Percentiles rank a stretch among this genome's conserved stretches.
These are phyloP conservation scores for Lucilia cuprina DNA, from an alignment of 1,140 invertebrate genomes.

Conservation along the genomic window DNA sequence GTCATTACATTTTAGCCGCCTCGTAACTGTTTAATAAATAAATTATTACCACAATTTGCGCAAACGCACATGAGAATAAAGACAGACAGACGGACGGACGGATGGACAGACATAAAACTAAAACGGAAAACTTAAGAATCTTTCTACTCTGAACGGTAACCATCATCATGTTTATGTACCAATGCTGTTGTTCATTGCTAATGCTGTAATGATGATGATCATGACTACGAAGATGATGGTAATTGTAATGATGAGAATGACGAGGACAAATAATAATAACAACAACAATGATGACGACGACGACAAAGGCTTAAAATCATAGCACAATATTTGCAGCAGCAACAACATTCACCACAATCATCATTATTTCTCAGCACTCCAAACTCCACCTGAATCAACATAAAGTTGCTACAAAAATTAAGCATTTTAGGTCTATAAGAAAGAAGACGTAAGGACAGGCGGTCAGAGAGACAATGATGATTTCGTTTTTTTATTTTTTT, in stretches of 20 bases:
- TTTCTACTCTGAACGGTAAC: too few relatives aligned
- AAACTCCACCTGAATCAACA: constrained; percentile 12
- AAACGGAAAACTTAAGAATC: background rate
- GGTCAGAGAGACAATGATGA: background rate
- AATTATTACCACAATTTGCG: constrained; percentile 42
- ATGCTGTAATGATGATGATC: background rate
- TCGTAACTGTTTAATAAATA: constrained; percentile 38
- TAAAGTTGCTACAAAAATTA: background rate
- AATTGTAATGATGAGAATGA: constrained; percentile 12
- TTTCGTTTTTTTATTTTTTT: constrained; percentile 1
- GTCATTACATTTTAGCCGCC: constrained; percentile 34
- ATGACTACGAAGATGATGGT: constrained; percentile 4
- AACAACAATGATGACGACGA: background rate
- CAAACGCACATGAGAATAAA: constrained; percentile 37
- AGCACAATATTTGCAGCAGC: background rate
- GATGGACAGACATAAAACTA: background rate
- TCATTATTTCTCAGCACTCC: constrained; percentile 1
- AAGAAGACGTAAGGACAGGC: background rate
- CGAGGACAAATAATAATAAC: constrained; percentile 28
- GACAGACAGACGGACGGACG: background rate
- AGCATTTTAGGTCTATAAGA: constrained; percentile 10
- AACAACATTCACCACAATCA: background rate
- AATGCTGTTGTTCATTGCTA: too few relatives aligned
- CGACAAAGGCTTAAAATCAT: background rate
- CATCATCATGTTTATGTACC: too few relatives aligned